A percentile compares a stretch with the other conserved stretches of the same genome.
Conservation (phyloP, 2,888 invertebrate species). For the Atherix ibis region DNA sequence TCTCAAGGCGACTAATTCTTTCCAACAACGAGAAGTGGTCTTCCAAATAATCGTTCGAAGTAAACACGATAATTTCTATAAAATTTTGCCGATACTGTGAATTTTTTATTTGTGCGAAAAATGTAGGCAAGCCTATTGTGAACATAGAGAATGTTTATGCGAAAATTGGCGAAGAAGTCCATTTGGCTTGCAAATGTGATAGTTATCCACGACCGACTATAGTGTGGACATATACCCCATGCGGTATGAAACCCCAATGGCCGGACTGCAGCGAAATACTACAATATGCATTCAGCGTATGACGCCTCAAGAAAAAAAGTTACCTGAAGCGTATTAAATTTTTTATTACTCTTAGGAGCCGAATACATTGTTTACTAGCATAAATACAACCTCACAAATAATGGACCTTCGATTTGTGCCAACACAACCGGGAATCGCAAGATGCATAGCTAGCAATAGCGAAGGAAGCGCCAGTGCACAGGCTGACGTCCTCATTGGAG, state of each 20-base stretch:
- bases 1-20: slow-evolving; percentile 36
- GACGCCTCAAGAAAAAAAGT: no score
- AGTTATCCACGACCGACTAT: slow-evolving; percentile 42
- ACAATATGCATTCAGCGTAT: no score
- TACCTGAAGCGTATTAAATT: no score
- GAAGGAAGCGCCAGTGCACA: slow-evolving; percentile 20
- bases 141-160: slow-evolving; percentile 30
- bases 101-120: no score
- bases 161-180: slow-evolving; percentile 27
- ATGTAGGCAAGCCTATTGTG: no score
- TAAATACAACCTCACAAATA: no score
- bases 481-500: slow-evolving; percentile 24
- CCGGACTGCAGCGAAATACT: no score
- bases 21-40: slow-evolving; percentile 27
- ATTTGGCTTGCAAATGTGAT: slow-evolving; percentile 36
- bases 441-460: slow-evolving; percentile 32
- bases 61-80: no score
- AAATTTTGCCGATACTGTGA: no score
- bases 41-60: slow-evolving; percentile 41
- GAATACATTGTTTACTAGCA: no score
- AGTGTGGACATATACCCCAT: slow-evolving; percentile 38
- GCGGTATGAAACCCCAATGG: slow-evolving; percentile 29
- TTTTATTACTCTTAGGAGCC: no score
- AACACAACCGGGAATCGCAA: slow-evolving; percentile 30
- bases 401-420: slow-evolving; percentile 31